Evolutionary conservation across 1,140 invertebrate species (phyloP).

Genomic region (Oncopeltus fasciatus): DNA sequence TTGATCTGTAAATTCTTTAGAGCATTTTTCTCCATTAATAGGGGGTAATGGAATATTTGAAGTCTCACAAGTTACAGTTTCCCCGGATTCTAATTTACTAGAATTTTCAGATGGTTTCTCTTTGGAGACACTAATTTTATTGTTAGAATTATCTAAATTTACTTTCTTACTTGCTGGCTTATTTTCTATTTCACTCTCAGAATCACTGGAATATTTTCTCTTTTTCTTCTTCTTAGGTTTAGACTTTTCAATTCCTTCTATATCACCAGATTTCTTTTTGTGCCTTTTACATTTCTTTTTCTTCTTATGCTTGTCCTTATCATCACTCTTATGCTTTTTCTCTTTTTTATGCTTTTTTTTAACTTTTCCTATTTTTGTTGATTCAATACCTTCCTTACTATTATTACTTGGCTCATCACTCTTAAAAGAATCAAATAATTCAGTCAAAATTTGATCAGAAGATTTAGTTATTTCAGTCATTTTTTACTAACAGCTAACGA

Average conservation of each 20-base stretch:
- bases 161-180: conserved; percentile 42
- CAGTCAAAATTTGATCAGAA: conserved; percentile 62
- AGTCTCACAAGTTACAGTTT: not conserved
- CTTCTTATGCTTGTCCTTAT: conserved; percentile 38
- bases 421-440: conserved; percentile 59
- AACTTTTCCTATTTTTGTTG: conserved; percentile 25
- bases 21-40: not conserved
- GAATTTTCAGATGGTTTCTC: not conserved
- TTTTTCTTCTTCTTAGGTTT: conserved; percentile 14
- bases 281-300: conserved; percentile 40
- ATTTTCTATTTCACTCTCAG: conserved; percentile 32
- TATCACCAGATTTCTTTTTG: conserved; percentile 30
- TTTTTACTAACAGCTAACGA: not conserved
- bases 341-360: conserved; percentile 21
- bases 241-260: conserved; percentile 31
- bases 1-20: not conserved
- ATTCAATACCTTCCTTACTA: conserved; percentile 23
- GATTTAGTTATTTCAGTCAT: conserved; percentile 34
- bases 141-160: conserved; percentile 33
- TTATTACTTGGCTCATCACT: conserved; percentile 26
- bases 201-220: conserved; percentile 16
- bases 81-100: not conserved
- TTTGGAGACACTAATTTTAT: not conserved
- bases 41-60: not conserved
- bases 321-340: conserved; percentile 28